Conservation (phyloP, 2,113 vertebrate species). For the Poeciliopsis turrubarensis region DNA sequence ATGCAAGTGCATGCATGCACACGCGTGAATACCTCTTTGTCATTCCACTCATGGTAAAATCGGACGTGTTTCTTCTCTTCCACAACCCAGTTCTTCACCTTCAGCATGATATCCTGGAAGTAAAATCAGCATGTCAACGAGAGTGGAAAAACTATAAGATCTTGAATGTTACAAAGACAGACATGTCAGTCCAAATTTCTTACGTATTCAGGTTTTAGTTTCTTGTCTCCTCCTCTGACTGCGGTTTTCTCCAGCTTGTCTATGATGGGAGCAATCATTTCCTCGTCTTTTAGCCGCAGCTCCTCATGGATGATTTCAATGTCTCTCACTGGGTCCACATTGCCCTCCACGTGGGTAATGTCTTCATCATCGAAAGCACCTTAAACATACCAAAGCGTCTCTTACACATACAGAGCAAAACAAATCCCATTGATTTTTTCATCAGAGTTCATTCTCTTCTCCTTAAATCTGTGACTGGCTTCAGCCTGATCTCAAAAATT, state of each 20-base stretch:
- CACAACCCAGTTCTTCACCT: slow-evolving; percentile 93
- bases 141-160: background rate
- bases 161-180: background rate
- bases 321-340: slow-evolving; percentile 94
- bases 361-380: slow-evolving; percentile 98
- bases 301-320: slow-evolving; percentile 92
- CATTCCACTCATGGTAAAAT: slow-evolving; percentile 96
- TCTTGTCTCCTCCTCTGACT: slow-evolving; percentile 95
- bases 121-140: slow-evolving; percentile 36
- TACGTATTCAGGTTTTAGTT: slow-evolving; percentile 98
- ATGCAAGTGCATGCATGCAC: background rate
- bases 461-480: background rate
- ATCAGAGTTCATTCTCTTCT: background rate
- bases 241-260: slow-evolving; percentile 98
- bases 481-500: too few relatives aligned
- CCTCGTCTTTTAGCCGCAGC: slow-evolving; percentile 95
- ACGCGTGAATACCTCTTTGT: slow-evolving; percentile 90
- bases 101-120: slow-evolving; percentile 93
- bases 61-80: slow-evolving; percentile 96
- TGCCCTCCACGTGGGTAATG: slow-evolving; percentile 96
- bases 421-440: background rate
- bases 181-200: slow-evolving; percentile 56
- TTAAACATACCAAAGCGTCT: slow-evolving; percentile 26
- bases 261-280: slow-evolving; percentile 89
- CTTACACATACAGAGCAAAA: background rate